Percentiles rank a stretch among this genome's conserved stretches.
These are phyloP conservation scores for Ptilodon capucinus DNA, from an alignment of 2,888 invertebrate genomes.

Conservation along the genomic window DNA sequence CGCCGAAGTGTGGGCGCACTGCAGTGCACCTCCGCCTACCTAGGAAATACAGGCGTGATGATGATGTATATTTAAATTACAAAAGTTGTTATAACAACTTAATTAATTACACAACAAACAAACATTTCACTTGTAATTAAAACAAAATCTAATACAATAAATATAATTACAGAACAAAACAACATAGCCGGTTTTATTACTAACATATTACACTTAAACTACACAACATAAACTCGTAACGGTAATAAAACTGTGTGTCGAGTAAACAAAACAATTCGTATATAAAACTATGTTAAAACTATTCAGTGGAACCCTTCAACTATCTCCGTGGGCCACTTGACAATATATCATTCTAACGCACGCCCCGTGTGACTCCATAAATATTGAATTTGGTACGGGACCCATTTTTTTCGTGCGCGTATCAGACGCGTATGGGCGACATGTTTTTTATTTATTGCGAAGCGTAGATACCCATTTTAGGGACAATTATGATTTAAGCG, in stretches of 20 bases:
- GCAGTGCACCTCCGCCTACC: too few species aligned
- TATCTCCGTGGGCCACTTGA: slow-evolving; percentile 22
- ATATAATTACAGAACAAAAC: neutral
- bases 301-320: slow-evolving; percentile 14
- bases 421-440: neutral
- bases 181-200: neutral
- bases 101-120: neutral
- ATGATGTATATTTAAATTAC: too few species aligned
- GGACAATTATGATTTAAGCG: neutral
- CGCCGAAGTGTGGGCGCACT: too few species aligned
- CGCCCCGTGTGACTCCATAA: slow-evolving; percentile 13
- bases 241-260: neutral
- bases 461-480: too few species aligned
- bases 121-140: neutral
- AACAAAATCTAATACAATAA: neutral
- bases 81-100: too few species aligned
- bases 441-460: neutral
- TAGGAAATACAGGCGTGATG: too few species aligned
- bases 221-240: neutral
- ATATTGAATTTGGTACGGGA: slow-evolving; percentile 30
- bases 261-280: slow-evolving; percentile 3
- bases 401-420: slow-evolving; percentile 13
- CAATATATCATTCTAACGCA: slow-evolving; percentile 21
- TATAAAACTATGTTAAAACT: slow-evolving; percentile 6
- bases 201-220: too few species aligned